Conservation (phyloP, 2,797 vertebrate genomes). For the Xyrichtys novacula region DNA sequence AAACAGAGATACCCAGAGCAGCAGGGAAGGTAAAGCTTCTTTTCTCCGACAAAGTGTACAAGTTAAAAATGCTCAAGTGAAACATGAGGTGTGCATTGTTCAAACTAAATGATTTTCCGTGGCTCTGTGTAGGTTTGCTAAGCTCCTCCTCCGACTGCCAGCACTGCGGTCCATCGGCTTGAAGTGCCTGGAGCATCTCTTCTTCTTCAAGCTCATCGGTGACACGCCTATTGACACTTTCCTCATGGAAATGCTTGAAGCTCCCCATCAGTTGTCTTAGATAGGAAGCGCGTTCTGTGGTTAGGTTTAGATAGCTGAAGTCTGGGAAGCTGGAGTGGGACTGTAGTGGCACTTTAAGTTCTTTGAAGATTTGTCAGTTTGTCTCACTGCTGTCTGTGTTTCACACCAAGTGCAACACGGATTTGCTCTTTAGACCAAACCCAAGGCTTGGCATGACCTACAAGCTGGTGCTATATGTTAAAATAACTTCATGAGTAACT, state of each 20-base stretch:
- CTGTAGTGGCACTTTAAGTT: constrained; percentile 88
- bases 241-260: constrained; percentile 99
- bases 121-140: constrained; percentile 89
- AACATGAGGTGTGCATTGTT: neutral
- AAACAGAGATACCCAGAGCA: constrained; percentile 98
- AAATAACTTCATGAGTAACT: constrained; percentile 80
- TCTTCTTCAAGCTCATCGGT: constrained; percentile 98
- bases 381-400: constrained; percentile 86
- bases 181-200: constrained; percentile 98
- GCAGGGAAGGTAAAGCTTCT: constrained; percentile 89
- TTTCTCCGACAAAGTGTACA: neutral
- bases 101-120: neutral
- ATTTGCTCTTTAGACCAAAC: constrained; percentile 86
- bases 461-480: constrained; percentile 87
- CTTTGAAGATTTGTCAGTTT: constrained; percentile 85
- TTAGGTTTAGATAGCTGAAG: constrained; percentile 78
- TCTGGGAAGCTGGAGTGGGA: constrained; percentile 85
- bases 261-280: constrained; percentile 90
- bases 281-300: constrained; percentile 77
- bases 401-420: constrained; percentile 82
- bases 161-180: constrained; percentile 95
- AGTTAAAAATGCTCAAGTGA: neutral
- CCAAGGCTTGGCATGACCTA: constrained; percentile 84
- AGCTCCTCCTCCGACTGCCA: constrained; percentile 93
- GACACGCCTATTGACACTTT: constrained; percentile 99